These are phyloP conservation scores for Florisuga fusca DNA, from an alignment of 2,797 vertebrate genomes.

Conservation along the genomic window DNA sequence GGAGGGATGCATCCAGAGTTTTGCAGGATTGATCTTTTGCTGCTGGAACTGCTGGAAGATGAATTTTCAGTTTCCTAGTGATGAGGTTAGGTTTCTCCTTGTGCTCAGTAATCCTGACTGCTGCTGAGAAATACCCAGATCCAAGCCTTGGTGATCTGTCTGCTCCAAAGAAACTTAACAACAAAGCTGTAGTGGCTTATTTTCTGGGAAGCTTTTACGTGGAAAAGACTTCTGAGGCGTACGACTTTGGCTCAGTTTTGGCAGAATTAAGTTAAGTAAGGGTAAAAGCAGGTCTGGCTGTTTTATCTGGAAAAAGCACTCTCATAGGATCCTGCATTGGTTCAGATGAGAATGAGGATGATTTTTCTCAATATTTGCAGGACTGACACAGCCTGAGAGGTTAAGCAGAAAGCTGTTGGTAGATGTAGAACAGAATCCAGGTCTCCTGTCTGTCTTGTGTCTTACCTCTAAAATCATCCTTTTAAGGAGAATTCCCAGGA, in stretches of 20 bases:
- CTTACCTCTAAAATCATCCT: not conserved
- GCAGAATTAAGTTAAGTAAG: not conserved
- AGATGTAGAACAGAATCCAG: conserved; percentile 3
- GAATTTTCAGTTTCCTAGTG: not conserved
- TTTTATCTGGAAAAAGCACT: not conserved
- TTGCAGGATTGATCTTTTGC: not conserved
- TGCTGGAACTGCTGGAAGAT: not conserved
- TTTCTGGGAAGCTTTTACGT: not conserved
- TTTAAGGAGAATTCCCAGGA: conserved; percentile 31
- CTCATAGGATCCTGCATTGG: not conserved
- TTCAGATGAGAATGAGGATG: not conserved
- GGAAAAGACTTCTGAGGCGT: not conserved
- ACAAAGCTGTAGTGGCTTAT: not conserved
- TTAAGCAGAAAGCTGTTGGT: conserved; percentile 14
- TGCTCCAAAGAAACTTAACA: not conserved
- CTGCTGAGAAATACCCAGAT: not conserved
- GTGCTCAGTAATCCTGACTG: not conserved
- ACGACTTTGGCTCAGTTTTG: not conserved
- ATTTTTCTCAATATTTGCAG: conserved; percentile 2
- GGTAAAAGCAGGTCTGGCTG: not conserved
- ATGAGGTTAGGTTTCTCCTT: not conserved
- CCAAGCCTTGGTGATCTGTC: not conserved
- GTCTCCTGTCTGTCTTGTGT: not conserved
- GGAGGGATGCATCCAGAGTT: not conserved
- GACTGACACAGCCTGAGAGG: not conserved